Base-by-base conservation (phyloP, 2,888 invertebrate species). In the Sminthurides aquaticus region DNA sequence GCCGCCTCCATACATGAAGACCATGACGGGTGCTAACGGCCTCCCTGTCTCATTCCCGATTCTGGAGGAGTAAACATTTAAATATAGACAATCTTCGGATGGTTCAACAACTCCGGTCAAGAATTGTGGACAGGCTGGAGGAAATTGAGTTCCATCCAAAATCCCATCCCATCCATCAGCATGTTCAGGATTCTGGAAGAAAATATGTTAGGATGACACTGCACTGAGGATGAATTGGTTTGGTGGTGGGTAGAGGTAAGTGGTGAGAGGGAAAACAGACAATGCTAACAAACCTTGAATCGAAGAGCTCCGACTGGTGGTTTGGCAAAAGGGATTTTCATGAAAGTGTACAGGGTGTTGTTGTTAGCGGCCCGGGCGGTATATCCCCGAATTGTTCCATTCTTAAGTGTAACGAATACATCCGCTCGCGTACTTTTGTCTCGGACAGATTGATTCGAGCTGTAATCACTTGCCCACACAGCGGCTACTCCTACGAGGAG, bases 61-160 rank as follows among this genome's bases (percentile, higher is more conserved):
- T 1, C 57, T 24, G n/a, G 63, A 48, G 1, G 67, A 26, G 60
- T 64, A 64, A 29, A 67, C 64, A 24, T 64, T 67, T 28, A 67
- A 27, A 24, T 56, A 67, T 1, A 67, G 49, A 34, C 67, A 67
- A 49, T 67, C 67, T 49, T 67, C 67, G 25, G 29, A 49, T n/a
- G 55, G n/a, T 2, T 29, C 18, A 15, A 60, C 28, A 26, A 67
- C 49, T 20, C 49, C 62, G 25, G 62, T 67, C n/a, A 67, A 29
- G 27, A 43, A 57, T 49, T 67, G 67, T 2, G 67, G 60, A 26
- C 67, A 67, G 2, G 67, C 59, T 1, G 67, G 63, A 3, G 60
- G 43, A 20, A 49, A 60, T 26, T 24, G 18, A 5, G 67, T 67
- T 22, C 29, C 64, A 57, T 67, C 67, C 34, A 48, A 27, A 24